These are phyloP conservation scores for Mionectes macconnelli DNA, from an alignment of 2,113 vertebrate species.

Conservation along the genomic window DNA sequence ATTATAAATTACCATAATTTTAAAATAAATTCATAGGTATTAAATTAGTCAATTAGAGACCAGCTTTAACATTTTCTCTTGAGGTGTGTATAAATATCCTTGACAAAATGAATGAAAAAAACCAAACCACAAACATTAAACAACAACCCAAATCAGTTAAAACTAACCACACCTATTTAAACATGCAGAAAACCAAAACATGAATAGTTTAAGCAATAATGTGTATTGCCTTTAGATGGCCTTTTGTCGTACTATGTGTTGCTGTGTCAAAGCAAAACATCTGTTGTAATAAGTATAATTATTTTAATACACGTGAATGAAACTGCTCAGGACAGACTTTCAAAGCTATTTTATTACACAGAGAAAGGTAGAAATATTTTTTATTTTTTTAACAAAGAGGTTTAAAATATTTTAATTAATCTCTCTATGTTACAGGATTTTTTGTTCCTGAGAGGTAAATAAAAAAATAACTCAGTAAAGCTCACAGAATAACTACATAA, in stretches of 20 bases:
- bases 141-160: not conserved
- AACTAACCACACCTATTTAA: not conserved
- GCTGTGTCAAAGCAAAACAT: not conserved
- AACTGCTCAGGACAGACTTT: not conserved
- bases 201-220: not conserved
- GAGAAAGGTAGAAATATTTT: not conserved
- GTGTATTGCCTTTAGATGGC: not conserved
- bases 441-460: slow-evolving; percentile 56
- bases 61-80: not conserved
- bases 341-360: not conserved
- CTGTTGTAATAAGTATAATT: not conserved
- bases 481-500: slow-evolving; percentile 50
- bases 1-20: not conserved
- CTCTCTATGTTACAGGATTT: not conserved
- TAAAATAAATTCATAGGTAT: not conserved
- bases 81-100: not conserved
- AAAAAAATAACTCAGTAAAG: slow-evolving; percentile 56
- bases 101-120: not conserved
- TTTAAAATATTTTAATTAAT: slow-evolving; percentile 29
- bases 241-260: not conserved
- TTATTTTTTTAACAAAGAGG: not conserved
- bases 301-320: not conserved
- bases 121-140: not conserved
- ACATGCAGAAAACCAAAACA: not conserved
- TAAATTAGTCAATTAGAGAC: not conserved